Evolutionary conservation across 1,140 invertebrate species (phyloP).

Genomic region (Drosophila prosaltans): DNA sequence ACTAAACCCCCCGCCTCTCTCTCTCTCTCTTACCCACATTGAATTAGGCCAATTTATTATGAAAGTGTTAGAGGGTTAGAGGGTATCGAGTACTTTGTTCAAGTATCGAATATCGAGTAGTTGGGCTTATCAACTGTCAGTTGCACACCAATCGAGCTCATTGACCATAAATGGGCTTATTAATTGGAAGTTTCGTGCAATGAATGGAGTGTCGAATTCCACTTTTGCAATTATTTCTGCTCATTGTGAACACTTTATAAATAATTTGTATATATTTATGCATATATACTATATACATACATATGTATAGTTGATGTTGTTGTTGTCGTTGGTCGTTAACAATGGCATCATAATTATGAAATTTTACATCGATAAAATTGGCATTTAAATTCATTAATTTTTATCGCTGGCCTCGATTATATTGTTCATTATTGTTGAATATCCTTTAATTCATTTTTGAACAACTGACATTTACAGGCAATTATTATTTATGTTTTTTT

Average conservation of each 20-base stretch:
- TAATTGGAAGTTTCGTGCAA: slow-evolving; percentile 45
- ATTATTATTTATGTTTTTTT: slow-evolving; percentile 37
- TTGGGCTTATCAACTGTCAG: slow-evolving; percentile 58
- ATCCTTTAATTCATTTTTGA: slow-evolving; percentile 68
- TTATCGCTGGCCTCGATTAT: slow-evolving; percentile 61
- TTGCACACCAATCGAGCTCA: slow-evolving; percentile 53
- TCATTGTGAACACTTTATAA: slow-evolving; percentile 63
- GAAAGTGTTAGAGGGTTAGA: slow-evolving; percentile 3
- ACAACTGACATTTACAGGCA: slow-evolving; percentile 73
- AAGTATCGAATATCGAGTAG: slow-evolving; percentile 17
- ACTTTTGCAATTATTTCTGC: slow-evolving; percentile 25
- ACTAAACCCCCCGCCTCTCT: not conserved
- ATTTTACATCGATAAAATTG: slow-evolving; percentile 74
- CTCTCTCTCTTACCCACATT: slow-evolving; percentile 39
- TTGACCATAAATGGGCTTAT: slow-evolving; percentile 49
- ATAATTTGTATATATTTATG: slow-evolving; percentile 54
- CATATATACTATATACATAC: not conserved
- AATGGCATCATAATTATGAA: slow-evolving; percentile 72
- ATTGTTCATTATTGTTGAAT: slow-evolving; percentile 63
- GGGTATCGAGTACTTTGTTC: not conserved
- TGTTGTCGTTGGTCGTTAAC: slow-evolving; percentile 48
- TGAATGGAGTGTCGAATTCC: slow-evolving; percentile 15
- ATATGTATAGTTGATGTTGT: slow-evolving; percentile 15
- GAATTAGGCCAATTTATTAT: slow-evolving; percentile 63
- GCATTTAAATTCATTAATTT: slow-evolving; percentile 71